These are phyloP conservation scores for Phragmatobia fuliginosa DNA, from an alignment of 2,888 invertebrate genomes.

Conservation along the genomic window DNA sequence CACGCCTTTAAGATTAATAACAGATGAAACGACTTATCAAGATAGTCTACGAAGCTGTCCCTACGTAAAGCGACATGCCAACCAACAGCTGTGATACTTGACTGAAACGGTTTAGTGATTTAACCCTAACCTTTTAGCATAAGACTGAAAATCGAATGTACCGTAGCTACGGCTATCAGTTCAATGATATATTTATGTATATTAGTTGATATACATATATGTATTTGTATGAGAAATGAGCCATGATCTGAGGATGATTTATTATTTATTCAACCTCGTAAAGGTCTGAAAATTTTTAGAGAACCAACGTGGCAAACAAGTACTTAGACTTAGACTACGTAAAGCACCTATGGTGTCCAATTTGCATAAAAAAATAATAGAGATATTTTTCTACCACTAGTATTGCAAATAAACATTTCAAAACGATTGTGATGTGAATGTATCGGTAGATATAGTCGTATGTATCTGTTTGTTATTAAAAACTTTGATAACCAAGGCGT, in stretches of 20 bases:
- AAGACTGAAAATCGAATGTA: conserved; percentile 27
- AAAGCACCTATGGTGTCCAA: neutral
- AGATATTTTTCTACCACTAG: neutral
- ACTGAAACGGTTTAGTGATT: conserved; percentile 23
- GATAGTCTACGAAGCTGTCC: conserved; percentile 36
- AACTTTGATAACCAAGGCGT: neutral
- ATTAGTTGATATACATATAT: conserved; percentile 21
- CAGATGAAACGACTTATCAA: conserved; percentile 20
- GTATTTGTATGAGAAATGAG: conserved; percentile 38
- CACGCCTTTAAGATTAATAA: conserved; percentile 27
- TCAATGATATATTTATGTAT: conserved; percentile 40
- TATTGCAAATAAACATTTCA: neutral
- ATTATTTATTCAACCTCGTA: conserved; percentile 20
- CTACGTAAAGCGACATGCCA: conserved; percentile 34
- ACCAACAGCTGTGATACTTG: conserved; percentile 49
- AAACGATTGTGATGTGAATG: too few relatives aligned
- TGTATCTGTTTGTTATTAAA: neutral
- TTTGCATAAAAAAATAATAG: neutral
- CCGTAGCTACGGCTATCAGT: conserved; percentile 33
- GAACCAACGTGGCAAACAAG: neutral
- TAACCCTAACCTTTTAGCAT: neutral
- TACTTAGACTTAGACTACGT: too few relatives aligned
- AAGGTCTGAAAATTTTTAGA: neutral
- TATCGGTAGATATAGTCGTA: too few relatives aligned
- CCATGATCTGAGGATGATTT: conserved; percentile 37